Percentiles rank a stretch among this genome's conserved stretches.
Conservation (phyloP, 2,888 invertebrate genomes). For the Tachina fera region DNA sequence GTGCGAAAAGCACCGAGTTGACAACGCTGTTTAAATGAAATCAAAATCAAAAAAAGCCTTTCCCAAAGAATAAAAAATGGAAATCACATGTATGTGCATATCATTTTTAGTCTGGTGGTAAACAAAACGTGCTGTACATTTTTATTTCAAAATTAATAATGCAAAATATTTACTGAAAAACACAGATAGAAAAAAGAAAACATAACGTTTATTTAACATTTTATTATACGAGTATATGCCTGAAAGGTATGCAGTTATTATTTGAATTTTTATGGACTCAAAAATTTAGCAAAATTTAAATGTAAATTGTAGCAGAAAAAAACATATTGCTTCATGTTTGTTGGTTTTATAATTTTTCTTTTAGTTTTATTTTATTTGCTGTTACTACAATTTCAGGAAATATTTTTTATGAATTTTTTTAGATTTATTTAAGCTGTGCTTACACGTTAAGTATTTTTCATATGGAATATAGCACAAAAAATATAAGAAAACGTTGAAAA, state of each 20-base stretch:
- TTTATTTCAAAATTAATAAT: conserved; percentile 37
- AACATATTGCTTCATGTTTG: not conserved
- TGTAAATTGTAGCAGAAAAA: not conserved
- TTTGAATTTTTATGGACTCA: not conserved
- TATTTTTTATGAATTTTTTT: not conserved
- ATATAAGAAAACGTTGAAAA: too few species aligned
- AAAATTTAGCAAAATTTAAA: not conserved
- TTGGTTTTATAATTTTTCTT: not conserved
- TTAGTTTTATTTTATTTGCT: not conserved
- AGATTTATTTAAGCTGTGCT: not conserved
- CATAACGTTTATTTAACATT: conserved; percentile 16
- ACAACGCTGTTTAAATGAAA: conserved; percentile 20
- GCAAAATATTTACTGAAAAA: conserved; percentile 25
- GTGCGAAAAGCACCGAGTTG: too few species aligned
- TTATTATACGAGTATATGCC: conserved; percentile 1
- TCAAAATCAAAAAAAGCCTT: not conserved
- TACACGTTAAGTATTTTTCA: not conserved
- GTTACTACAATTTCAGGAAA: not conserved
- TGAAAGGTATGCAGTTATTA: conserved; percentile 16
- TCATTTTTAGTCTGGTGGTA: conserved; percentile 29
- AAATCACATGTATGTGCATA: conserved; percentile 1
- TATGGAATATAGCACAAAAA: too few species aligned
- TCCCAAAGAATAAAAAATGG: not conserved
- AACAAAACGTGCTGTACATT: conserved; percentile 46
- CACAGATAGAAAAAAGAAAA: not conserved